Percentiles rank a stretch among this genome's conserved stretches.
These are phyloP conservation scores for Myotis davidii DNA, from an alignment of 2,113 vertebrate genomes.

Conservation along the genomic window DNA sequence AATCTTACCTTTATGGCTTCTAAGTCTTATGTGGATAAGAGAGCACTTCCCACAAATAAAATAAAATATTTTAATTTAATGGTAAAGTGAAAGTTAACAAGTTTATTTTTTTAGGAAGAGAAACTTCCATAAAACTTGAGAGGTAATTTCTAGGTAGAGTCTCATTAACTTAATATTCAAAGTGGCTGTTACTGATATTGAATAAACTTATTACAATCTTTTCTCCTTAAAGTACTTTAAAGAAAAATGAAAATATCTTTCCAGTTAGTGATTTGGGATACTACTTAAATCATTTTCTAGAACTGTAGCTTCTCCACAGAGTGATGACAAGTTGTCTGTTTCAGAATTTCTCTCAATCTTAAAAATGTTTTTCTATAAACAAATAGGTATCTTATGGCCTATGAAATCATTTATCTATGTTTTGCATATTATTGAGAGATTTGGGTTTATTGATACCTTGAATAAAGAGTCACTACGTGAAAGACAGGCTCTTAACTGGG, in stretches of 20 bases:
- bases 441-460: not conserved
- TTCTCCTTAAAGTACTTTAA: conserved; percentile 32
- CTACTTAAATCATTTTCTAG: conserved; percentile 37
- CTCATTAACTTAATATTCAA: conserved; percentile 19
- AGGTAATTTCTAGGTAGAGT: not conserved
- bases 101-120: not conserved
- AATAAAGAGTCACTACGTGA: conserved; percentile 12
- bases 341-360: conserved; percentile 36
- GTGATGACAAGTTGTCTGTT: not conserved
- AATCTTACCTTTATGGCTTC: conserved; percentile 20
- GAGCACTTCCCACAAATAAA: not conserved
- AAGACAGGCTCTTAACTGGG: not conserved
- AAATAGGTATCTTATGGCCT: not conserved
- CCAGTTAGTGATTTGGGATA: conserved; percentile 3
- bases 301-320: not conserved
- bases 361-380: conserved; percentile 11
- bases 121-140: not conserved
- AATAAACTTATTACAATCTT: conserved; percentile 13
- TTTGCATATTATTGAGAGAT: conserved; percentile 11
- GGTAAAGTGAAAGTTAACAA: not conserved
- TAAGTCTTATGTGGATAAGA: not conserved
- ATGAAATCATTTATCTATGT: not conserved
- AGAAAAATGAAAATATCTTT: conserved; percentile 10
- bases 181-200: not conserved
- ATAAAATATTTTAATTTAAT: conserved; percentile 35